Evolutionary conservation across 2,888 invertebrate genomes (phyloP).

Genomic region (Hartigia nigra): DNA sequence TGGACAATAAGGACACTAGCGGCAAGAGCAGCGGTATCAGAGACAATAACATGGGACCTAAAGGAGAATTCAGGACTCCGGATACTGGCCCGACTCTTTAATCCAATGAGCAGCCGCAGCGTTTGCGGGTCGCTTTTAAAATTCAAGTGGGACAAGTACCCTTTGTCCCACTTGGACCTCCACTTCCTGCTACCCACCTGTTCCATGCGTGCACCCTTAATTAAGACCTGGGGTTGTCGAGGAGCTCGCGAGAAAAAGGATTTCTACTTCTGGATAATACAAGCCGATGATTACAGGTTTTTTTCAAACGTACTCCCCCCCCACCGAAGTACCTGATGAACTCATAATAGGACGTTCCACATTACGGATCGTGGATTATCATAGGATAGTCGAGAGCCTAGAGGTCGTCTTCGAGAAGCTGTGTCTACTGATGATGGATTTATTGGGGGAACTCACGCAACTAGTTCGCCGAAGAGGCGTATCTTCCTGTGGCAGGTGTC

Average conservation of each 20-base stretch:
- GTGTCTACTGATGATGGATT: background rate
- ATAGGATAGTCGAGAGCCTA: background rate
- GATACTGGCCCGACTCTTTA: background rate
- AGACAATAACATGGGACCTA: background rate
- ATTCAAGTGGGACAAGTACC: background rate
- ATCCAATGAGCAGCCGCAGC: background rate
- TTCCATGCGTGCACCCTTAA: background rate
- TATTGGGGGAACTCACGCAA: conserved; percentile 72
- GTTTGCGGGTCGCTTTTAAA: background rate
- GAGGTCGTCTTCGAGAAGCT: background rate
- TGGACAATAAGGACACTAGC: background rate
- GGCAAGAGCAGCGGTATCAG: background rate
- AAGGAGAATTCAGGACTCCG: background rate
- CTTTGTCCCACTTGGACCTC: background rate
- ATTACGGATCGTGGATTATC: background rate
- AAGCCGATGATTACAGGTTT: background rate
- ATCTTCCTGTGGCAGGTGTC: conserved; percentile 81
- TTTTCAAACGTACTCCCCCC: background rate
- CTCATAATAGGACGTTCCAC: background rate
- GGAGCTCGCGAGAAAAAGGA: background rate
- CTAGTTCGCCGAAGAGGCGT: conserved; percentile 77
- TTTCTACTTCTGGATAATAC: background rate
- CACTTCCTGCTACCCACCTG: background rate
- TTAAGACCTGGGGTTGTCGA: background rate
- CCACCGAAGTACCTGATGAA: background rate